These are phyloP conservation scores for Hydrotaea cyrtoneurina DNA, from an alignment of 2,888 invertebrate genomes.

Conservation along the genomic window DNA sequence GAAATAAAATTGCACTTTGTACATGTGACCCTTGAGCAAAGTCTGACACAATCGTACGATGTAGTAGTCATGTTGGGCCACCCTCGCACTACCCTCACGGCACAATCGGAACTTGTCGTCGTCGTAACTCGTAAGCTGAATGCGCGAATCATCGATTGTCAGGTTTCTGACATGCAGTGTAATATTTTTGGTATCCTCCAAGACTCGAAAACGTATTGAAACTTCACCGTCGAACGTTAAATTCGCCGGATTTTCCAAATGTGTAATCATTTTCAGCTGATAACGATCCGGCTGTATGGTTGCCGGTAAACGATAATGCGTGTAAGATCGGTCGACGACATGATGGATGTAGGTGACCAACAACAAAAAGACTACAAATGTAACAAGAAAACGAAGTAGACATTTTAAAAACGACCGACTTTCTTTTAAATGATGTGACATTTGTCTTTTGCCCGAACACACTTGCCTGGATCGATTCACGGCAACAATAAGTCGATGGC, in stretches of 20 bases:
- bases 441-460: no score
- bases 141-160: slow-evolving; percentile 80
- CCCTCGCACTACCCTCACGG: slow-evolving; percentile 75
- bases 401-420: no score
- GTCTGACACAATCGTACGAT: slow-evolving; percentile 82
- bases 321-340: slow-evolving; percentile 68
- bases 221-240: slow-evolving; percentile 80
- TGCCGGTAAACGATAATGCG: slow-evolving; percentile 80
- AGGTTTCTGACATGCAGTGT: slow-evolving; percentile 86
- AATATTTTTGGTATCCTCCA: slow-evolving; percentile 83
- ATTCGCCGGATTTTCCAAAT: slow-evolving; percentile 78
- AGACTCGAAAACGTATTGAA: slow-evolving; percentile 77
- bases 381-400: neutral
- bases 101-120: slow-evolving; percentile 62
- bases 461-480: neutral
- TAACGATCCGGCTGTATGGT: slow-evolving; percentile 80
- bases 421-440: no score
- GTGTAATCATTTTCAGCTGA: slow-evolving; percentile 79
- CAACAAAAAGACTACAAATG: neutral
- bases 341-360: neutral
- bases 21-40: slow-evolving; percentile 81
- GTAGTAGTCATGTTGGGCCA: slow-evolving; percentile 83
- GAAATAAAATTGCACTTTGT: slow-evolving; percentile 84
- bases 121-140: slow-evolving; percentile 72
- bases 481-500: no score